A percentile compares a stretch with the other conserved stretches of the same genome.
phyloP scores from a whole-genome alignment of 2,113 vertebrate species.

The Thunnus thynnus region DNA sequence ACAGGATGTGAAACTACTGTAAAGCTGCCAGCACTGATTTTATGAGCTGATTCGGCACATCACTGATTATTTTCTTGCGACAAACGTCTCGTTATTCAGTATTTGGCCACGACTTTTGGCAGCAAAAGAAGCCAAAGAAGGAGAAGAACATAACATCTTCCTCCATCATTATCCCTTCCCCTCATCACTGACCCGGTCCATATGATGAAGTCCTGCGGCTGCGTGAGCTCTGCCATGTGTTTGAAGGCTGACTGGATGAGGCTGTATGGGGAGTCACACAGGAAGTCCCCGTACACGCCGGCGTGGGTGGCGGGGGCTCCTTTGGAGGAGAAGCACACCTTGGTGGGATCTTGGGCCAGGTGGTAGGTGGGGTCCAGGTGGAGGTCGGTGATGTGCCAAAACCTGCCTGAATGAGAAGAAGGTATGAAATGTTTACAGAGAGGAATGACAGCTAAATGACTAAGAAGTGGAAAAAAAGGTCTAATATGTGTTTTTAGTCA shows the following conservation, averaged over 20 bases:
- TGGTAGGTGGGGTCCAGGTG: constrained; percentile 96
- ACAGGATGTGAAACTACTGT: constrained; percentile 27
- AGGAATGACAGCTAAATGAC: not conserved
- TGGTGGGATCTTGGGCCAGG: constrained; percentile 88
- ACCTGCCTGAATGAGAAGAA: constrained; percentile 83
- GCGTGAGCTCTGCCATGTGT: constrained; percentile 87
- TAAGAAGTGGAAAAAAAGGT: too few species aligned
- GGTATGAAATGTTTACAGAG: not conserved
- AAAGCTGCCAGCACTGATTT: not conserved
- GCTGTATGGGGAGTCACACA: constrained; percentile 95
- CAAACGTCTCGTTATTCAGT: not conserved
- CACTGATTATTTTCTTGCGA: too few species aligned
- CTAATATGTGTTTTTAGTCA: too few species aligned
- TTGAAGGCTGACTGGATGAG: constrained; percentile 94
- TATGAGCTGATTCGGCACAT: not conserved
- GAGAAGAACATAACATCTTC: not conserved
- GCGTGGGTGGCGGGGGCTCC: constrained; percentile 88
- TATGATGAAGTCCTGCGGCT: constrained; percentile 92
- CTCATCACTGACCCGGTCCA: constrained; percentile 94
- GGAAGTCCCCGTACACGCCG: constrained; percentile 91
- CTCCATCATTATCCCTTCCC: not conserved
- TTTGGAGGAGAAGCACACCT: constrained; percentile 96
- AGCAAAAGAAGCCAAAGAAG: not conserved
- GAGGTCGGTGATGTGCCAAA: constrained; percentile 97
- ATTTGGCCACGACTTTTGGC: not conserved